Base-by-base conservation (phyloP, 2,888 invertebrate genomes). In the Mesoligia furuncula region DNA sequence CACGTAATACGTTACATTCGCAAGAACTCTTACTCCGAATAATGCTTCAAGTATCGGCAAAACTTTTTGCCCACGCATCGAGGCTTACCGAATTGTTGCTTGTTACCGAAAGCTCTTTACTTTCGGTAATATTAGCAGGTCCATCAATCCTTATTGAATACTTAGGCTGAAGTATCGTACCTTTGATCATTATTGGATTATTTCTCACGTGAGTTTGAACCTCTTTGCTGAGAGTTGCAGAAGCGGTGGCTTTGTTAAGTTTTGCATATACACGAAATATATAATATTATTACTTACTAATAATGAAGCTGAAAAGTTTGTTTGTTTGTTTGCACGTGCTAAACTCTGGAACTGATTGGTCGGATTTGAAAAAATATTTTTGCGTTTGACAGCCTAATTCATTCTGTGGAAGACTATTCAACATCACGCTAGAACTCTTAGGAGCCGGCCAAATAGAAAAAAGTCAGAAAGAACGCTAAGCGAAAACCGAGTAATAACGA, bases 31-130 rank as follows among this genome's bases (percentile, higher is more conserved):
- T 68, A 74, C 51, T 67, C 65, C 31, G 11, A 81, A 79, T 81
- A 77, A 77, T 74, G 48, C 73, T 80, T 79, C 51, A 70, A 80
- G 77, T 85, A 82, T 85, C 75, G 80, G 80, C 80, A 79, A 83
- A 88, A 83, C 82, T 87, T 89, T 84, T 82, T 84, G 84, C 80
- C 73, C 73, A 82, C 71, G 75, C 78, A 81, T 77, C 68, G 70
- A 67, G 48, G 75, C 77, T 81, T 80, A 84, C 77, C 71, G 72
- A 81, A 83, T 82, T 83, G 61, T 85, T 81, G 65, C 76, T 77
- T 84, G 77, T 81, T 86, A 79, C 67, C 69, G 31, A 73, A 83
- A 79, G 66, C 75, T 69, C 66, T 77, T 45, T 75, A 54, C 64
- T 75, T 79, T 79, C 20, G 65, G 74, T 85, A 74, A 77, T 72